Evolutionary conservation across 2,888 invertebrate genomes (phyloP).

Genomic region (Ephialtes manifestator): DNA sequence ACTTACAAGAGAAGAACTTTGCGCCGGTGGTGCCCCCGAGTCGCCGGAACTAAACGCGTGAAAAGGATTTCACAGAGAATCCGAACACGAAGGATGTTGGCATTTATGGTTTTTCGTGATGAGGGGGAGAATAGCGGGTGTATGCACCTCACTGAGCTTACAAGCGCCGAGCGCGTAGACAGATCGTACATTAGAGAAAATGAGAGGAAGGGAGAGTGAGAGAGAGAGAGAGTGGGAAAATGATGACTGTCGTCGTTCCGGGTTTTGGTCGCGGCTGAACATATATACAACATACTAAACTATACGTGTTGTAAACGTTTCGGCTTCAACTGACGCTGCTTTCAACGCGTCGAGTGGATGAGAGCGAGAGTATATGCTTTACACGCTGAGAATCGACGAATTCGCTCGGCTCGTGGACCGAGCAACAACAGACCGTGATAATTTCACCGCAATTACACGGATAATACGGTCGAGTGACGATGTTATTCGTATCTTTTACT

Average conservation of each 20-base stretch:
- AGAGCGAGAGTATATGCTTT: conserved; percentile 31
- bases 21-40: conserved; percentile 49
- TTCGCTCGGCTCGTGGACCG: conserved; percentile 55
- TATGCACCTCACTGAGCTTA: conserved; percentile 1
- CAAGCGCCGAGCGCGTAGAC: conserved; percentile 24
- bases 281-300: conserved; percentile 44
- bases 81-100: conserved; percentile 77
- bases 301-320: conserved; percentile 43
- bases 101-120: conserved; percentile 74
- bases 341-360: conserved; percentile 38
- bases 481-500: conserved; percentile 25
- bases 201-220: conserved; percentile 26
- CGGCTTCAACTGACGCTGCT: conserved; percentile 12
- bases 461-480: conserved; percentile 30
- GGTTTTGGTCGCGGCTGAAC: conserved; percentile 59
- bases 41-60: conserved; percentile 80
- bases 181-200: conserved; percentile 42
- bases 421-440: conserved; percentile 56
- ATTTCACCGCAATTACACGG: conserved; percentile 64
- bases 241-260: conserved; percentile 54
- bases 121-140: background rate
- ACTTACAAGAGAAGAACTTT: conserved; percentile 46
- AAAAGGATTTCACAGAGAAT: conserved; percentile 84
- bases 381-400: conserved; percentile 61
- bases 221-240: background rate